A percentile compares a stretch with the other conserved stretches of the same genome.
Evolutionary conservation across 2,888 invertebrate species (phyloP).

Genomic region (Drosophila engyochracea): DNA sequence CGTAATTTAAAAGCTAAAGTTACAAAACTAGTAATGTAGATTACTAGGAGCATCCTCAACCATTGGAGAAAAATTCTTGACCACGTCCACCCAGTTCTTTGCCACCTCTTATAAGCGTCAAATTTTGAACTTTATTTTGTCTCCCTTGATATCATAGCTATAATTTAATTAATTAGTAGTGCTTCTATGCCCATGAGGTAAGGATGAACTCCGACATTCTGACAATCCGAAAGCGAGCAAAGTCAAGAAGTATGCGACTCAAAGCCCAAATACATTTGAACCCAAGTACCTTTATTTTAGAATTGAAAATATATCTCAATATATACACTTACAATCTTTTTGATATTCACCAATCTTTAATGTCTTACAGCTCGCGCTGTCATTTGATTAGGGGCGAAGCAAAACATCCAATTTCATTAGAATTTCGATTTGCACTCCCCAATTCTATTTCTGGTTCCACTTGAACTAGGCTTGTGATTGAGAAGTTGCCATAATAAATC

Average conservation of each 20-base stretch:
- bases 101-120: neutral
- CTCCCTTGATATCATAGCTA: neutral
- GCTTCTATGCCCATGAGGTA: neutral
- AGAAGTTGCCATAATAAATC: constrained; percentile 69
- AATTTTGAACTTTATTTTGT: neutral
- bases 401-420: constrained; percentile 19
- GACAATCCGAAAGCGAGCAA: neutral
- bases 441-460: constrained; percentile 43
- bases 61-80: neutral
- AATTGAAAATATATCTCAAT: neutral
- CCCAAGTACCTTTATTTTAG: neutral
- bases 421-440: constrained; percentile 18
- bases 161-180: neutral
- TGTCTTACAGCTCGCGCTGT: neutral
- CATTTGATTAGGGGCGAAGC: constrained; percentile 16
- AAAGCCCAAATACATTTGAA: neutral
- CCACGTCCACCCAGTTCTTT: neutral
- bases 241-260: too few relatives aligned
- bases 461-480: constrained; percentile 62
- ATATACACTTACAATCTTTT: constrained; percentile 10
- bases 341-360: constrained; percentile 6
- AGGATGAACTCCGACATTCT: neutral
- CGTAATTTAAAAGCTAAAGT: neutral
- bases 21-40: neutral
- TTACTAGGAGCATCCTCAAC: neutral